Evolutionary conservation across 2,888 invertebrate genomes (phyloP).

Genomic region (Ormyrus nitidulus): DNA sequence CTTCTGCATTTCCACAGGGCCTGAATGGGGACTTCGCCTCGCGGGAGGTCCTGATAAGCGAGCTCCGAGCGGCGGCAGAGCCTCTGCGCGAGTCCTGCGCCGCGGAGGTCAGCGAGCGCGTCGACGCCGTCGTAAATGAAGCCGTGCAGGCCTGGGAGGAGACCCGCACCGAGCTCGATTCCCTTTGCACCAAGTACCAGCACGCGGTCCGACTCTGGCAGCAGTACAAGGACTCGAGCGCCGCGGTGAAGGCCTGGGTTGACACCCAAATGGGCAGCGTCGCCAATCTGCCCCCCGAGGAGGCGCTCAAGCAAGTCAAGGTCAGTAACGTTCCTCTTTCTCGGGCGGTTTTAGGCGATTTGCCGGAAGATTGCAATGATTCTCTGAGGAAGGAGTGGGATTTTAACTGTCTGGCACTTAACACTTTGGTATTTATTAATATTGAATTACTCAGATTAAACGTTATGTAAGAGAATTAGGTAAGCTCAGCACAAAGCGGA

Average conservation of each 20-base stretch:
- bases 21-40: conserved; percentile 86
- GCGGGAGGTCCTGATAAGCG: conserved; percentile 85
- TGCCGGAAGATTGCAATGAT: too few relatives aligned
- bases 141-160: conserved; percentile 88
- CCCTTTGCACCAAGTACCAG: conserved; percentile 87
- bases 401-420: too few relatives aligned
- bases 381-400: too few relatives aligned
- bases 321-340: conserved; percentile 75
- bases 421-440: too few relatives aligned
- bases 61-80: conserved; percentile 83
- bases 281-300: conserved; percentile 83
- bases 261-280: conserved; percentile 86
- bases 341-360: too few relatives aligned
- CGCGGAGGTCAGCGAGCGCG: conserved; percentile 83
- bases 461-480: too few relatives aligned
- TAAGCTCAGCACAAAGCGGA: too few relatives aligned
- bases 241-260: conserved; percentile 85
- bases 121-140: conserved; percentile 86
- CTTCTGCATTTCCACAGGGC: conserved; percentile 77
- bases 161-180: conserved; percentile 86
- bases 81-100: conserved; percentile 84
- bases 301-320: conserved; percentile 84
- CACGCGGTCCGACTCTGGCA: conserved; percentile 89
- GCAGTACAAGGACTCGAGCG: conserved; percentile 87
- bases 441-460: too few relatives aligned